These are phyloP conservation scores for Otis tarda DNA, from an alignment of 2,113 vertebrate genomes.

Conservation along the genomic window DNA sequence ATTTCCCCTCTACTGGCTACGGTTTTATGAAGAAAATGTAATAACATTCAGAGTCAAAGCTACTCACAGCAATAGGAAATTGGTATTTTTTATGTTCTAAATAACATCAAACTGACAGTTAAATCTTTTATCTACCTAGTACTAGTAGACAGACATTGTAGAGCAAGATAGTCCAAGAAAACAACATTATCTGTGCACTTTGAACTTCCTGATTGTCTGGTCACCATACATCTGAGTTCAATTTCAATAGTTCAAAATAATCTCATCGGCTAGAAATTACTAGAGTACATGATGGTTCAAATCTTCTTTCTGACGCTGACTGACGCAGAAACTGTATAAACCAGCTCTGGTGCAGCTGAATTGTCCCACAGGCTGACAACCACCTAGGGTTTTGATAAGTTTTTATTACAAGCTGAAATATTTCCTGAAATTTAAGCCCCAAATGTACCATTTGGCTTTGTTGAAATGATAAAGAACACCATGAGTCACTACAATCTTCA, in stretches of 20 bases:
- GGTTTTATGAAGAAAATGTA: background rate
- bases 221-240: fast-evolving
- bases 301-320: background rate
- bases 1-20: background rate
- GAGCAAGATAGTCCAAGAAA: background rate
- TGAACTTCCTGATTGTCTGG: background rate
- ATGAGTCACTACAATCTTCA: background rate
- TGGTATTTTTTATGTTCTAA: background rate
- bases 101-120: background rate
- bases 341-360: background rate
- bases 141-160: background rate
- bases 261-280: background rate
- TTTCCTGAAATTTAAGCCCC: background rate
- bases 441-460: background rate
- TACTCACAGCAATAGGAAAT: background rate
- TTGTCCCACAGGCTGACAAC: background rate
- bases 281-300: background rate
- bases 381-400: background rate
- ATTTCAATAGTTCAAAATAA: background rate
- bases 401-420: background rate
- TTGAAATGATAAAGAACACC: background rate
- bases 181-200: background rate
- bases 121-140: background rate
- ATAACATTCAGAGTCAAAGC: background rate
- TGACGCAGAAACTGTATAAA: background rate